Base-by-base conservation (phyloP, 1,140 invertebrate genomes). In the Carposina sasakii region DNA sequence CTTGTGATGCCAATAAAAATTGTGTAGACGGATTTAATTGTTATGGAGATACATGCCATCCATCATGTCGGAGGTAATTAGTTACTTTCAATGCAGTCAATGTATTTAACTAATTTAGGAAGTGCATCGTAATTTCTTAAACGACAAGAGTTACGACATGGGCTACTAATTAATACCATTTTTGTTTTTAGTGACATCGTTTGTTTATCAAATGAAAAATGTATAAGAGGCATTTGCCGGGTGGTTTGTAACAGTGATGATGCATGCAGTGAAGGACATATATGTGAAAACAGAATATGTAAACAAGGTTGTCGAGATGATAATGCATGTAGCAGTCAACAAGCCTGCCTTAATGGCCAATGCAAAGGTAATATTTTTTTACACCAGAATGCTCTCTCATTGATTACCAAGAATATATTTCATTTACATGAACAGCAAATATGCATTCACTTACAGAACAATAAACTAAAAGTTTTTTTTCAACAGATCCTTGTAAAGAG, bases 251-350 rank as follows among this genome's bases (percentile, higher is more conserved):
- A 94, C 69, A 94, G 90, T 43, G 94, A 97, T 68, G 87, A 89
- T 26, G 90, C 92, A 43, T 97, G 96, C 68, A 88, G 88, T 23
- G 71, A 88, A 0, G 91, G 93, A 60, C 92, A 95, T 72, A 95
- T 96, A 60, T 97, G 95, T 68, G 90, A 93, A 69, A 94, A 93
- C 59, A 88, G 95, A 54, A 86, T 96, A 50, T 97, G 95, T 70
- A 90, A 94, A 54, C 88, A 91, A 57, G 94, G 94, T 13, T 96
- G 94, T 69, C 87, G 94, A 24, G 93, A 89, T 68, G 94, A 96
- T 70, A 89, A 90, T n/a, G 89, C 91, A 9, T 97, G 95, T 69
- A 82, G 89, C 2, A 83, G 75, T 48, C 82, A 91, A 43, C 88
- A 94, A 70, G 91, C 94, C 1, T 96, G 95, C 71, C 87, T 96